Conservation (phyloP, 2,797 vertebrate genomes). For the Anguilla marmorata region DNA sequence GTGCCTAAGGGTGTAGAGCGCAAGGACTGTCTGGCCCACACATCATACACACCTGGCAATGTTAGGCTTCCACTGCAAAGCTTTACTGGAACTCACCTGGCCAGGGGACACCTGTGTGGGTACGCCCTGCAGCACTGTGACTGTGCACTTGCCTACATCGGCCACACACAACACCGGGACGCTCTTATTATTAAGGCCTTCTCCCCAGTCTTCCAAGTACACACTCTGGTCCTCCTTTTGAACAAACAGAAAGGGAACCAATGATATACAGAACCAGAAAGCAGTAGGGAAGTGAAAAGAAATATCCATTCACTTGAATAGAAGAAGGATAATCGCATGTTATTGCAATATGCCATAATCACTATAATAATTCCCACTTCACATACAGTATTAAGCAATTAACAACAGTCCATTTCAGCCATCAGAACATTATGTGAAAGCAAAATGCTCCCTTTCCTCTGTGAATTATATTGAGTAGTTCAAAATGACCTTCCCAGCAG, state of each 20-base stretch:
- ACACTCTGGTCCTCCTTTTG: constrained; percentile 64
- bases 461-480: background rate
- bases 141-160: constrained; percentile 54
- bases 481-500: constrained; percentile 26
- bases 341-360: background rate
- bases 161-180: constrained; percentile 67
- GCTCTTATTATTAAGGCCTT: constrained; percentile 68
- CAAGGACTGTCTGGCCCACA: background rate
- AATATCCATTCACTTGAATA: background rate
- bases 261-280: background rate
- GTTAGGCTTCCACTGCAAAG: background rate
- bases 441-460: background rate
- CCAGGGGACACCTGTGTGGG: constrained; percentile 71
- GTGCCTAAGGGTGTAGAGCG: constrained; percentile 65
- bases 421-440: background rate
- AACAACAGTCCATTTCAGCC: background rate
- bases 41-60: background rate
- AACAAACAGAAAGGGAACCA: background rate
- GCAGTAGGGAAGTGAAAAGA: background rate
- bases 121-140: constrained; percentile 59
- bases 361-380: background rate
- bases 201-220: constrained; percentile 77
- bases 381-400: background rate
- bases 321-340: background rate
- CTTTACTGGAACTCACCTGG: constrained; percentile 60